A percentile compares a stretch with the other conserved stretches of the same genome.
These are phyloP conservation scores for Uropsilus gracilis DNA, from an alignment of 2,113 vertebrate species.

Conservation along the genomic window DNA sequence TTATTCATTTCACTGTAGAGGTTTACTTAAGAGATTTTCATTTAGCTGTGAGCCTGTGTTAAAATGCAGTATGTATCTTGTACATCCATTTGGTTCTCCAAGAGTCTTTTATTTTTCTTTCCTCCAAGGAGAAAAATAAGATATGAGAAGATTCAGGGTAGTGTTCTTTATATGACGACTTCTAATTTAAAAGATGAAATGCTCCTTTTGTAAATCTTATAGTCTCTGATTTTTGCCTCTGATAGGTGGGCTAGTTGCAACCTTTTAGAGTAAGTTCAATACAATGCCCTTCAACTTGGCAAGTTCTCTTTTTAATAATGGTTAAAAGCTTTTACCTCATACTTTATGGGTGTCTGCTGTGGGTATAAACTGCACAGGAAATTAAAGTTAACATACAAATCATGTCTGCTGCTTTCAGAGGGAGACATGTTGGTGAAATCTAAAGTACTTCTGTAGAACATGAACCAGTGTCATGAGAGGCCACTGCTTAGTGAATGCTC, in stretches of 20 bases:
- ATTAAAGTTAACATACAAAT: conserved; percentile 82
- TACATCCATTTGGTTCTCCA: neutral
- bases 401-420: conserved; percentile 77
- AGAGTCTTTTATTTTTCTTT: neutral
- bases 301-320: conserved; percentile 68
- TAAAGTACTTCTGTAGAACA: conserved; percentile 72
- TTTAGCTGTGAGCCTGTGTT: neutral
- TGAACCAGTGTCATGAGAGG: conserved; percentile 54
- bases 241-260: neutral
- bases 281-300: conserved; percentile 51
- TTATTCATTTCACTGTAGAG: neutral
- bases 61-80: neutral
- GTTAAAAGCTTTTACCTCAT: conserved; percentile 69
- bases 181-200: conserved; percentile 22
- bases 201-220: neutral
- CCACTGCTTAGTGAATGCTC: conserved; percentile 33
- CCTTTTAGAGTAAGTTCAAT: conserved; percentile 58
- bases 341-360: conserved; percentile 72
- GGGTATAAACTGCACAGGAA: conserved; percentile 82
- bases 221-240: neutral
- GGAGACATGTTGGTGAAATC: conserved; percentile 56
- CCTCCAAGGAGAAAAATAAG: neutral
- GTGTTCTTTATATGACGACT: neutral
- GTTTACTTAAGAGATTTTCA: conserved; percentile 38
- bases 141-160: neutral